Percentiles rank a stretch among this genome's conserved stretches.
phyloP scores from a whole-genome alignment of 1,140 invertebrate genomes.

The Phymorhynchus buccinoides region DNA sequence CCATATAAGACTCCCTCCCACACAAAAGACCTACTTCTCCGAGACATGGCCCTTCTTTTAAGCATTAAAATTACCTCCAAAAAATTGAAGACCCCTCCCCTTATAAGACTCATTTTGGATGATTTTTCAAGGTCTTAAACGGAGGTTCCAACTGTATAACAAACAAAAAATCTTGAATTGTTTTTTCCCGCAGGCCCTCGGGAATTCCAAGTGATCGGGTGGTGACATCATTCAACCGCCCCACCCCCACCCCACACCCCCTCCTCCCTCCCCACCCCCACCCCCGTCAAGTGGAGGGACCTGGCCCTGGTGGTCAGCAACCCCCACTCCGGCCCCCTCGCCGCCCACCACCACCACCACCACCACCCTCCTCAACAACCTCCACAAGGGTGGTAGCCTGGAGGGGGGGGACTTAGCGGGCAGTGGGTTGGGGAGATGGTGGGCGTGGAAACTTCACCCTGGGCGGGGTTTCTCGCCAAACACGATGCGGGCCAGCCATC shows the following conservation, averaged over 20 bases:
- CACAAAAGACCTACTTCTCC: no score
- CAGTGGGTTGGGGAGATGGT: slow-evolving; percentile 9
- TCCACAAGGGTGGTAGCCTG: not conserved
- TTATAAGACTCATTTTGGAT: no score
- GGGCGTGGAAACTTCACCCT: slow-evolving; percentile 7
- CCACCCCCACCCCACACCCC: not conserved
- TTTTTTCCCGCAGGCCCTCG: not conserved
- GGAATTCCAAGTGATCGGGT: not conserved
- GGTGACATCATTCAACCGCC: not conserved
- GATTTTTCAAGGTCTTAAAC: no score
- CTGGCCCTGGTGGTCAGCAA: slow-evolving; percentile 37
- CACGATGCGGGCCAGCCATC: slow-evolving; percentile 68
- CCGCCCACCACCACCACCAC: not conserved
- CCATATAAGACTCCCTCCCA: no score
- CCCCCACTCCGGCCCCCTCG: not conserved
- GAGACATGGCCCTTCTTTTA: no score
- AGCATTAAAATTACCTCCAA: no score
- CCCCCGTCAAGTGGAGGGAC: slow-evolving; percentile 47
- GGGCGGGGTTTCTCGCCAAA: slow-evolving; percentile 35
- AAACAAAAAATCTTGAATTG: no score
- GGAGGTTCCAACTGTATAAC: no score
- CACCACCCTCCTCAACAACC: no score
- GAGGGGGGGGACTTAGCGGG: slow-evolving; percentile 23
- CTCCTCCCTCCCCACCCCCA: no score
- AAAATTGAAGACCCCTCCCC: no score